Evolutionary conservation across 2,888 invertebrate species (phyloP).

Genomic region (Ophonus ardosiacus): DNA sequence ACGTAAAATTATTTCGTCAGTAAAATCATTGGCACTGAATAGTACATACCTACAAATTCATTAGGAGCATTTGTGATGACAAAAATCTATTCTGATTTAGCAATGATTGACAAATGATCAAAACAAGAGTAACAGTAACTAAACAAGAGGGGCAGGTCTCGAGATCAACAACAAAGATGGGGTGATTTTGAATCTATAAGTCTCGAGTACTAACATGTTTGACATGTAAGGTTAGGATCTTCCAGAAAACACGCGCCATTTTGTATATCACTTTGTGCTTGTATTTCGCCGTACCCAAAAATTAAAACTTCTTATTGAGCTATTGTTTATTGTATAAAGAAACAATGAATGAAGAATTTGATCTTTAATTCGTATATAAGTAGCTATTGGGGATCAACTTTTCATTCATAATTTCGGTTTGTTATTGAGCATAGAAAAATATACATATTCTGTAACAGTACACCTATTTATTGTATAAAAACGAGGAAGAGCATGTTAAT

Average conservation of each 20-base stretch:
- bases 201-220: conserved; percentile 41
- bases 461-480: neutral
- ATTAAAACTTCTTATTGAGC: neutral
- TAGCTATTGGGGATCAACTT: neutral
- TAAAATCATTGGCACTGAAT: conserved; percentile 64
- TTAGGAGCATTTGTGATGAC: conserved; percentile 61
- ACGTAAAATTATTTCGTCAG: conserved; percentile 64
- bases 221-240: conserved; percentile 46
- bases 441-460: neutral
- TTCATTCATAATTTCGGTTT: neutral
- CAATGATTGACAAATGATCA: conserved; percentile 8
- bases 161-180: conserved; percentile 41
- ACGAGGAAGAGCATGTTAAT: neutral
- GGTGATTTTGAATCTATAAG: conserved; percentile 32
- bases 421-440: neutral
- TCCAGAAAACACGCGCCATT: neutral
- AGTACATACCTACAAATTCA: conserved; percentile 63
- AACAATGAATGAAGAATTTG: neutral
- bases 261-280: conserved; percentile 1
- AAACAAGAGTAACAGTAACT: conserved; percentile 23
- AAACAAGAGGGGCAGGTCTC: conserved; percentile 10
- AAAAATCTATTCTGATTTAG: conserved; percentile 36
- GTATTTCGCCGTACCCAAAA: neutral
- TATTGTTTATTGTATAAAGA: neutral
- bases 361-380: neutral